Conservation (phyloP, 1,140 invertebrate species). For the Heliconius melpomene region DNA sequence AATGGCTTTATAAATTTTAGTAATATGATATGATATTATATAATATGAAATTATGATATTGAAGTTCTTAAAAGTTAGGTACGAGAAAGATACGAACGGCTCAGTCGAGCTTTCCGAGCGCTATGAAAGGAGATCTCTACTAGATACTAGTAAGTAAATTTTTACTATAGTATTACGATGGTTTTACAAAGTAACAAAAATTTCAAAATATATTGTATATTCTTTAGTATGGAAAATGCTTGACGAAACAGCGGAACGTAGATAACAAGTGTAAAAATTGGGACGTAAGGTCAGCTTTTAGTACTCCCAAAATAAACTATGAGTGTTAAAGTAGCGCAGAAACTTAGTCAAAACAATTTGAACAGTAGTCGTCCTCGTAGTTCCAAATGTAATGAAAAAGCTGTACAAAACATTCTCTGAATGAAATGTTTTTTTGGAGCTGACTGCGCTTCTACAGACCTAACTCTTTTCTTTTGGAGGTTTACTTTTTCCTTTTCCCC, state of each 20-base stretch:
- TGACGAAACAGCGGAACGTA: slow-evolving; percentile 3
- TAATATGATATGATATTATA: too few relatives aligned
- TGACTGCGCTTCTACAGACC: slow-evolving; percentile 55
- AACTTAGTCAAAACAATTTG: slow-evolving; percentile 62
- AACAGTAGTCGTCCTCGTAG: slow-evolving; percentile 48
- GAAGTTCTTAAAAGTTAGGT: too few relatives aligned
- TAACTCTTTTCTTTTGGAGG: slow-evolving; percentile 62
- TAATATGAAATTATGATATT: too few relatives aligned
- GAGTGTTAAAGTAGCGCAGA: slow-evolving; percentile 10
- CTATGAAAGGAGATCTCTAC: too few relatives aligned
- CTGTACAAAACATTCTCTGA: slow-evolving; percentile 56
- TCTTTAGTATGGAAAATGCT: background rate
- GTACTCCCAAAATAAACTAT: slow-evolving; percentile 15
- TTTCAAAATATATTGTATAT: background rate
- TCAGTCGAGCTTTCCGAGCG: too few relatives aligned
- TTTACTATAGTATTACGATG: too few relatives aligned
- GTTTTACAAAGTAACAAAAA: too few relatives aligned
- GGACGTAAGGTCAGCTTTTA: slow-evolving; percentile 21
- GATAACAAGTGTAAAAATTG: slow-evolving; percentile 9
- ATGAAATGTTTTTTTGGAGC: slow-evolving; percentile 44
- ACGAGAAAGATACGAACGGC: too few relatives aligned
- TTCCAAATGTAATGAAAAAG: slow-evolving; percentile 63
- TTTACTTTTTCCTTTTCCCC: slow-evolving; percentile 49
- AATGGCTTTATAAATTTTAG: too few relatives aligned
- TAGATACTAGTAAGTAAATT: too few relatives aligned